These are phyloP conservation scores for Daphoenositta chrysoptera DNA, from an alignment of 2,113 vertebrate genomes.

Conservation along the genomic window DNA sequence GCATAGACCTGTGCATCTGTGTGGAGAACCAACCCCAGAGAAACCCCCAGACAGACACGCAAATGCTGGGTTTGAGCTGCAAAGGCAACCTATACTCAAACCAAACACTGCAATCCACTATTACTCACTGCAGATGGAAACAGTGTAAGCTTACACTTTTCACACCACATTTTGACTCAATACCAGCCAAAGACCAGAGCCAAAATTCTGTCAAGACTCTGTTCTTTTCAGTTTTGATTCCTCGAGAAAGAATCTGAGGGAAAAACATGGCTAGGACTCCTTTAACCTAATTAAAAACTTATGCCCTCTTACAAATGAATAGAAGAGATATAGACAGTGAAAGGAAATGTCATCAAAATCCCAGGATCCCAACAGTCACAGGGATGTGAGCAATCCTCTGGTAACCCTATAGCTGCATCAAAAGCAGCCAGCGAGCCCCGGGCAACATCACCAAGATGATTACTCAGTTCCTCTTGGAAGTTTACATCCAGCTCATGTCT, in stretches of 20 bases:
- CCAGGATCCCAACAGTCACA: constrained; percentile 1
- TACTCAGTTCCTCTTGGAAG: neutral
- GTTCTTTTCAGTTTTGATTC: constrained; percentile 6
- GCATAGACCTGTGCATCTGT: too few species aligned
- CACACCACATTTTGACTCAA: constrained; percentile 36
- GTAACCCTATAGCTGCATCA: neutral
- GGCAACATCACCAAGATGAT: neutral
- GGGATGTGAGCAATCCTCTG: neutral
- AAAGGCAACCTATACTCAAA: neutral
- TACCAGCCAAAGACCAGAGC: constrained; percentile 56
- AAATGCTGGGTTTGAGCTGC: neutral
- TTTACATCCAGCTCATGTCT: neutral
- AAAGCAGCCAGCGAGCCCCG: neutral
- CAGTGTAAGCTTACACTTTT: constrained; percentile 2
- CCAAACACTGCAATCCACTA: neutral
- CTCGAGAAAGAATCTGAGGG: constrained; percentile 38
- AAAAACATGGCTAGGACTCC: constrained; percentile 27
- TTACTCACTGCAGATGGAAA: constrained; percentile 20
- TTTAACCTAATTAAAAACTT: constrained; percentile 55
- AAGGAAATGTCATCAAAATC: constrained; percentile 52
- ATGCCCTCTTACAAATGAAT: constrained; percentile 22
- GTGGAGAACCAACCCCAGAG: neutral
- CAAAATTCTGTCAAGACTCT: constrained; percentile 49
- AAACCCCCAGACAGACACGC: neutral
- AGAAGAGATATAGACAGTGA: constrained; percentile 25